Evolutionary conservation across 1,140 invertebrate genomes (phyloP).

Genomic region (Stegodyphus dumicola): DNA sequence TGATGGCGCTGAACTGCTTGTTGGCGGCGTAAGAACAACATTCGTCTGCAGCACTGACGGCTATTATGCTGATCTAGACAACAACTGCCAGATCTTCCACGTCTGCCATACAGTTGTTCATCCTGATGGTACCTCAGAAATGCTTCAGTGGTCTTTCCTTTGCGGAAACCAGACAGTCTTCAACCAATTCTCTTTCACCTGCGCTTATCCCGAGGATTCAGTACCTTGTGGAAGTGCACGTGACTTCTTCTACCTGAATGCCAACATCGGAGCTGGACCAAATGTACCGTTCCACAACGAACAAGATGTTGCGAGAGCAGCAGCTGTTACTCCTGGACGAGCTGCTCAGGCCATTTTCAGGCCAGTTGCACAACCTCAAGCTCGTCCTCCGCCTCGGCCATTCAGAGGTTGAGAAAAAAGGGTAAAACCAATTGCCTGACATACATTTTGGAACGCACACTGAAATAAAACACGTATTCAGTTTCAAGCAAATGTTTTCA

Average conservation of each 20-base stretch:
- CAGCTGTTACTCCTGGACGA: slow-evolving; percentile 48
- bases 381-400: not conserved
- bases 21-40: slow-evolving; percentile 62
- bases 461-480: not conserved
- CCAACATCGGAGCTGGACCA: slow-evolving; percentile 61
- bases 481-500: too few relatives aligned
- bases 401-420: slow-evolving; percentile 38
- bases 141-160: slow-evolving; percentile 80
- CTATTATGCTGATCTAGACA: slow-evolving; percentile 68
- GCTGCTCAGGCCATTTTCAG: not conserved
- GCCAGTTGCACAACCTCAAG: slow-evolving; percentile 1
- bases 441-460: slow-evolving; percentile 1
- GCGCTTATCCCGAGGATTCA: slow-evolving; percentile 64
- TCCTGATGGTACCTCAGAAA: slow-evolving; percentile 70
- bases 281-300: slow-evolving; percentile 60
- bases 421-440: not conserved
- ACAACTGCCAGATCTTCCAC: slow-evolving; percentile 68
- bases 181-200: slow-evolving; percentile 78
- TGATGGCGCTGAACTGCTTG: slow-evolving; percentile 63
- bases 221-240: slow-evolving; percentile 65
- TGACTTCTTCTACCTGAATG: slow-evolving; percentile 66
- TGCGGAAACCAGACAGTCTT: slow-evolving; percentile 83
- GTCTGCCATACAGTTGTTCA: slow-evolving; percentile 74
- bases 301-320: slow-evolving; percentile 53
- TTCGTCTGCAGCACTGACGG: slow-evolving; percentile 67